Evolutionary conservation across 1,140 invertebrate genomes (phyloP).

Genomic region (Mya arenaria): DNA sequence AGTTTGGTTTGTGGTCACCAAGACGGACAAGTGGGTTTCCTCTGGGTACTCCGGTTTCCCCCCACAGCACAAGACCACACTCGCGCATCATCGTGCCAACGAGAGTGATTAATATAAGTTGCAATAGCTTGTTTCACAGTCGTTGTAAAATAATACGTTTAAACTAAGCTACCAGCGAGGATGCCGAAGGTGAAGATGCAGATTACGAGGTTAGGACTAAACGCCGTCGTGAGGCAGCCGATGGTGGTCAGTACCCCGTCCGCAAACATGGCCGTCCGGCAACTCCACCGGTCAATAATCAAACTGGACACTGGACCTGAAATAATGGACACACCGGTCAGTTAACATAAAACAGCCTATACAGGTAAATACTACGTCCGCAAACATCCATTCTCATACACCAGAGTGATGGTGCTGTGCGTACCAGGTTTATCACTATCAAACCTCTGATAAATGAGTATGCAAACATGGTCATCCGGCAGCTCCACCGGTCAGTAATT

Average conservation of each 20-base stretch:
- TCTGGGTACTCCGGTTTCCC: too few relatives aligned
- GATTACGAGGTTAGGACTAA: constrained; percentile 33
- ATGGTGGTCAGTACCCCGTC: constrained; percentile 45
- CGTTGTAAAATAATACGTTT: not conserved
- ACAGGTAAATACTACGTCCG: constrained; percentile 35
- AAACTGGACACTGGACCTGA: constrained; percentile 48
- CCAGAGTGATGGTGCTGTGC: too few relatives aligned
- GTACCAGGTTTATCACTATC: too few relatives aligned
- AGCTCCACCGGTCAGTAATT: constrained; percentile 42
- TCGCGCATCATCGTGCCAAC: too few relatives aligned
- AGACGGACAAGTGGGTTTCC: too few relatives aligned
- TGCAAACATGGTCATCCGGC: constrained; percentile 44
- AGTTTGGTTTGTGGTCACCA: too few relatives aligned
- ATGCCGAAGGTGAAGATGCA: constrained; percentile 46
- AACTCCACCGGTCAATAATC: constrained; percentile 43
- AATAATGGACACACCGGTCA: too few relatives aligned
- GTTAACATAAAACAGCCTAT: constrained; percentile 35
- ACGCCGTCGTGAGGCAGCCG: constrained; percentile 42
- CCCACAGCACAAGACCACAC: too few relatives aligned
- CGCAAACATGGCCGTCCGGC: constrained; percentile 44
- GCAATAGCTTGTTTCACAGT: not conserved
- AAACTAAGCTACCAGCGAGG: constrained; percentile 47
- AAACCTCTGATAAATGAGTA: too few relatives aligned
- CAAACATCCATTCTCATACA: too few relatives aligned
- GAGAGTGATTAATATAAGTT: too few relatives aligned